These are phyloP conservation scores for Drosophila sp. DNA, from an alignment of 1,140 invertebrate genomes.

Conservation along the genomic window DNA sequence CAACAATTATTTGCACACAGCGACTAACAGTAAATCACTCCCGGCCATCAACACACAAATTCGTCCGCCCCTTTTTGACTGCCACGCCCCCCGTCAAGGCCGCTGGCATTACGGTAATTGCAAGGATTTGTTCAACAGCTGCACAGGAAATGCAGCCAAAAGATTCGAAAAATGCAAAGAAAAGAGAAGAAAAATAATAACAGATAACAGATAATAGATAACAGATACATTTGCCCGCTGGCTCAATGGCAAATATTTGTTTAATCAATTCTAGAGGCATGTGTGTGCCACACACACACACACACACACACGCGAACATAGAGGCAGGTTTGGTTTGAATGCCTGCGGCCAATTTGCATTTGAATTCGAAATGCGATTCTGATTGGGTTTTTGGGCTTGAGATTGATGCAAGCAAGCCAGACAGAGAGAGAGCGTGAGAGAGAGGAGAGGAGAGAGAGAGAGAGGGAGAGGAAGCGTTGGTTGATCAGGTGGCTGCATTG, in stretches of 20 bases:
- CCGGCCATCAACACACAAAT: neutral
- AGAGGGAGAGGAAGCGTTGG: neutral
- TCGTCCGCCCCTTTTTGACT: neutral
- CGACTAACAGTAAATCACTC: neutral
- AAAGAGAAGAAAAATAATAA: constrained; percentile 10
- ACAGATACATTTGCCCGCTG: constrained; percentile 35
- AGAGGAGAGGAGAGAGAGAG: neutral
- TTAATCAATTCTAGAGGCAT: constrained; percentile 70
- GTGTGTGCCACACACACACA: constrained; percentile 9
- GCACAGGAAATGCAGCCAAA: constrained; percentile 1
- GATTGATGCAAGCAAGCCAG: constrained; percentile 11
- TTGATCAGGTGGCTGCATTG: constrained; percentile 29
- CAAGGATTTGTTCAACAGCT: constrained; percentile 64
- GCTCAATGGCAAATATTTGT: constrained; percentile 75
- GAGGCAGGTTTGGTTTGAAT: constrained; percentile 45
- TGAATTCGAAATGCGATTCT: constrained; percentile 38
- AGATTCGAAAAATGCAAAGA: neutral
- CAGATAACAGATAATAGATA: too few relatives aligned
- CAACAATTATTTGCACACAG: constrained; percentile 32
- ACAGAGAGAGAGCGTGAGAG: neutral
- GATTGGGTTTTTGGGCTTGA: constrained; percentile 29
- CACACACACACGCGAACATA: constrained; percentile 29
- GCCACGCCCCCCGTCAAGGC: constrained; percentile 55
- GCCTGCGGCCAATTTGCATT: constrained; percentile 74
- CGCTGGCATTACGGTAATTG: constrained; percentile 76